Conservation (phyloP, 2,797 vertebrate species). For the Falco rusticolus region DNA sequence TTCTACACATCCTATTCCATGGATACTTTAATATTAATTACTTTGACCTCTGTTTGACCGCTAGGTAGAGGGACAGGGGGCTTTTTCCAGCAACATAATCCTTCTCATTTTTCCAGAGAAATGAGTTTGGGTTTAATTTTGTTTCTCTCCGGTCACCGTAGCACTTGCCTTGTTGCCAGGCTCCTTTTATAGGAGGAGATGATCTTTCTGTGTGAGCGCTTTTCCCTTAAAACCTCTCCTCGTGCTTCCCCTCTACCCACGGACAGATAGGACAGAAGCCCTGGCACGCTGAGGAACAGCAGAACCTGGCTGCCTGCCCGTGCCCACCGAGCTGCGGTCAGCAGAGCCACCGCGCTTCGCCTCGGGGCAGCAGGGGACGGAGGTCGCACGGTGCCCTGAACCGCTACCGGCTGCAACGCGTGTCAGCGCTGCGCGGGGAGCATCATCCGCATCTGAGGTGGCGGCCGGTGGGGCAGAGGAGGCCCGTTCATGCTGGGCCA, state of each 20-base stretch:
- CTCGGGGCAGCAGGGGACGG: rapidly evolving
- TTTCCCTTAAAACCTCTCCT: neutral
- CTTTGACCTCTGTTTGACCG: neutral
- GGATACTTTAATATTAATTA: neutral
- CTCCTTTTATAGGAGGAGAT: neutral
- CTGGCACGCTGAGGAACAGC: neutral
- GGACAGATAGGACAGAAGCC: neutral
- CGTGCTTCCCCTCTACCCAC: neutral
- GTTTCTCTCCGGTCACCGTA: neutral
- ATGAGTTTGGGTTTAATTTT: neutral
- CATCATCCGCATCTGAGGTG: neutral
- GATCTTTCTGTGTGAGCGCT: neutral
- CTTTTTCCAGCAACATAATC: neutral
- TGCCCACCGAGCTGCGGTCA: neutral
- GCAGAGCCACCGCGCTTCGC: neutral
- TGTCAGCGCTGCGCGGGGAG: neutral
- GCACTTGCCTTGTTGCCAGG: neutral
- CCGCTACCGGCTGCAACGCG: rapidly evolving
- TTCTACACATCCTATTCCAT: neutral
- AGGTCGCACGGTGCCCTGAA: rapidly evolving
- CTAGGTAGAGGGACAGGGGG: neutral
- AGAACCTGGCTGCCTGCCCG: neutral
- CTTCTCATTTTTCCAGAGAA: slow-evolving; percentile 6
- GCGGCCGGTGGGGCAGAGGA: neutral
- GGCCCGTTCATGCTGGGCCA: rapidly evolving